A percentile compares a stretch with the other conserved stretches of the same genome.
Evolutionary conservation across 2,888 invertebrate species (phyloP).

Genomic region (Euproctis similis): DNA sequence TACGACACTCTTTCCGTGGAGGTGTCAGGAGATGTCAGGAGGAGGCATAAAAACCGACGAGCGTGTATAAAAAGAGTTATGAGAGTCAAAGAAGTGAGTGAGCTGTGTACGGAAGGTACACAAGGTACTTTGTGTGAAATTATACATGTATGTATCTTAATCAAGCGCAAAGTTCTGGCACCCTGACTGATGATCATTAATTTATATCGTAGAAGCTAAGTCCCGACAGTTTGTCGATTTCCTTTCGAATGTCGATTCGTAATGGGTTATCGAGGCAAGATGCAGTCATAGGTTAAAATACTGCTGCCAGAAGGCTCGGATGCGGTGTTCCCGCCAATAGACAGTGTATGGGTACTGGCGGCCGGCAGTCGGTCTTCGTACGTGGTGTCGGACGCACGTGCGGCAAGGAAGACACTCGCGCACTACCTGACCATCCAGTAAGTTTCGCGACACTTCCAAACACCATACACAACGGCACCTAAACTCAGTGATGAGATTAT

Average conservation of each 20-base stretch:
- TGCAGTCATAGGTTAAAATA: conserved; percentile 17
- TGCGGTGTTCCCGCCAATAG: conserved; percentile 14
- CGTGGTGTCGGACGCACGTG: conserved; percentile 46
- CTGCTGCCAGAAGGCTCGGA: conserved; percentile 1
- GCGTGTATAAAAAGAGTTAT: no score
- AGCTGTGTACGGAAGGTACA: no score
- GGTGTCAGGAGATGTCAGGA: no score
- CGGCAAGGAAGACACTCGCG: conserved; percentile 33
- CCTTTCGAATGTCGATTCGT: conserved; percentile 13
- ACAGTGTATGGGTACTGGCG: not conserved
- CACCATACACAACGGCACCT: conserved; percentile 33
- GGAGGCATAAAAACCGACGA: no score
- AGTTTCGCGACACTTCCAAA: conserved; percentile 57
- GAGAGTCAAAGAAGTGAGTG: no score
- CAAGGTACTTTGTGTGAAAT: no score
- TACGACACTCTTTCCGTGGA: no score
- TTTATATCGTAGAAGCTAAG: no score
- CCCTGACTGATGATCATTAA: no score
- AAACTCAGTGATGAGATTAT: conserved; percentile 22
- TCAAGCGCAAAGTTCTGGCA: no score
- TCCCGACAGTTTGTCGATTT: conserved; percentile 18
- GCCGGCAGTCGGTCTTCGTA: conserved; percentile 37
- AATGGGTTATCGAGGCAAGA: conserved; percentile 23
- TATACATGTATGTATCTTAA: no score
- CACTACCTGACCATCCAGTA: conserved; percentile 39